Percentiles rank a stretch among this genome's conserved stretches.
phyloP scores from a whole-genome alignment of 2,888 invertebrate genomes.

The Lithophane ornitopus region DNA sequence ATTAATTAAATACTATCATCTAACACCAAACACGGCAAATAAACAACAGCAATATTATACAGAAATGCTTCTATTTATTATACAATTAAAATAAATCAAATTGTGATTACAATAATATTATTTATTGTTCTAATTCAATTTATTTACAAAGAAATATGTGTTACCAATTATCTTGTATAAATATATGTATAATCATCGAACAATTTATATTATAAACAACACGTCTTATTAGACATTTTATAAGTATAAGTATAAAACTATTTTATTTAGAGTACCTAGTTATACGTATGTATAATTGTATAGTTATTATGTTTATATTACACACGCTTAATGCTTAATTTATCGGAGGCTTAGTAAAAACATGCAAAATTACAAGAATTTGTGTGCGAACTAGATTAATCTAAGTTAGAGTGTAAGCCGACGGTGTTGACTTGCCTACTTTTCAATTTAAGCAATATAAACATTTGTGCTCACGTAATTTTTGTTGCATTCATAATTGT shows the following conservation, averaged over 20 bases:
- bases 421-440: conserved; percentile 14
- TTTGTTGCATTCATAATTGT: conserved; percentile 2
- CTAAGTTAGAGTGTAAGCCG: conserved; percentile 20
- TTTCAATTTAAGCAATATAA: conserved; percentile 21
- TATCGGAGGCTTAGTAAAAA: conserved; percentile 50
- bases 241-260: conserved; percentile 62
- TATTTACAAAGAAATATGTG: conserved; percentile 70
- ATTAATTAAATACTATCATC: conserved; percentile 70
- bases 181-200: conserved; percentile 72
- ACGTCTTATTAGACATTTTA: conserved; percentile 54
- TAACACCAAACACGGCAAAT: conserved; percentile 89
- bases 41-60: conserved; percentile 81
- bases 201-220: conserved; percentile 70
- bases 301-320: conserved; percentile 28
- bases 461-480: conserved; percentile 32
- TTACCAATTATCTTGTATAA: conserved; percentile 71
- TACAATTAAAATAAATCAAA: conserved; percentile 57
- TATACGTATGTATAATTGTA: conserved; percentile 28
- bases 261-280: conserved; percentile 42
- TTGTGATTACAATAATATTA: conserved; percentile 43
- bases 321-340: conserved; percentile 30
- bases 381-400: conserved; percentile 14
- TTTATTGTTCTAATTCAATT: conserved; percentile 65
- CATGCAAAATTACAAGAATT: neutral
- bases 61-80: conserved; percentile 75